A percentile compares a stretch with the other conserved stretches of the same genome.
Evolutionary conservation across 2,888 invertebrate genomes (phyloP).

Genomic region (Protophormia terraenovae): DNA sequence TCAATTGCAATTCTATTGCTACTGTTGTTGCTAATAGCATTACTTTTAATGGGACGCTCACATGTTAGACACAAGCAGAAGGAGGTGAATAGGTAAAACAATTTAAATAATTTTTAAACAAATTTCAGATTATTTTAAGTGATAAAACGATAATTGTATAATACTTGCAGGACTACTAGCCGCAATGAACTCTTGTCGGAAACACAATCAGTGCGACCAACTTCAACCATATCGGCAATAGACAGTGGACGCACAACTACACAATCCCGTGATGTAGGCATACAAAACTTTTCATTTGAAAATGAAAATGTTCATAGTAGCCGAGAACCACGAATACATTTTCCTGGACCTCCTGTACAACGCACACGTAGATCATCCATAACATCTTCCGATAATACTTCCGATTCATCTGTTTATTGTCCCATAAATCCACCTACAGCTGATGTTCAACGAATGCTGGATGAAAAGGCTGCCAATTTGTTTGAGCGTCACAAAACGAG

Average conservation of each 20-base stretch:
- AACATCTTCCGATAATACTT: slow-evolving; percentile 79
- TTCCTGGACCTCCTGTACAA: slow-evolving; percentile 74
- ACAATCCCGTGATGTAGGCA: slow-evolving; percentile 75
- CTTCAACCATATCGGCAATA: slow-evolving; percentile 72
- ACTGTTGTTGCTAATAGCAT: slow-evolving; percentile 77
- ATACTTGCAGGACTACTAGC: slow-evolving; percentile 73
- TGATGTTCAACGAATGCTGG: slow-evolving; percentile 79
- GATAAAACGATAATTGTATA: too few relatives aligned
- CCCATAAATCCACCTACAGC: slow-evolving; percentile 79
- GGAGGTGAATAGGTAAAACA: slow-evolving; percentile 76
- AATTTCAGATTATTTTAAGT: too few relatives aligned
- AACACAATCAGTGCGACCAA: slow-evolving; percentile 74
- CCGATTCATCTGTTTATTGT: slow-evolving; percentile 81
- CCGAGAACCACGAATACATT: slow-evolving; percentile 73
- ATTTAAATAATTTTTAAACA: background rate
- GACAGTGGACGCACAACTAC: slow-evolving; percentile 72
- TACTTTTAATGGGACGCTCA: slow-evolving; percentile 78
- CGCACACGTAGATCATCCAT: slow-evolving; percentile 75
- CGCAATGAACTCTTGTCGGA: slow-evolving; percentile 78
- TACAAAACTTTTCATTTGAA: slow-evolving; percentile 79
- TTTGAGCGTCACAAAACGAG: slow-evolving; percentile 78
- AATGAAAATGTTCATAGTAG: slow-evolving; percentile 65
- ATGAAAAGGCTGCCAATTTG: slow-evolving; percentile 78
- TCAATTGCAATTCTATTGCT: slow-evolving; percentile 78
- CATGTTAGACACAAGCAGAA: slow-evolving; percentile 73